Evolutionary conservation across 2,797 vertebrate species (phyloP).

Genomic region (Myotis findleyi): DNA sequence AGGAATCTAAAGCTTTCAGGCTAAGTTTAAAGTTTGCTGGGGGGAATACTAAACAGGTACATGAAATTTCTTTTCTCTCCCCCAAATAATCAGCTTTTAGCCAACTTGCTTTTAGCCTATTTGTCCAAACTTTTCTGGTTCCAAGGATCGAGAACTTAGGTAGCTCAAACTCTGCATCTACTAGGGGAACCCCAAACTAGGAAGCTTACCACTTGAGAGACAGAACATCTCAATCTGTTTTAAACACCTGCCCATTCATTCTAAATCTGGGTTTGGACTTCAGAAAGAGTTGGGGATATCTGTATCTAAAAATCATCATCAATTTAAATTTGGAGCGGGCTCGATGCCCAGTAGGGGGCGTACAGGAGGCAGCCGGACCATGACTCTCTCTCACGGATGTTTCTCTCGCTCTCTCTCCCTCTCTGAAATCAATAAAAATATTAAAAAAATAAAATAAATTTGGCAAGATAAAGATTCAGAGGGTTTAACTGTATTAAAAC

Average conservation of each 20-base stretch:
- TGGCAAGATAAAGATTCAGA: conserved; percentile 7
- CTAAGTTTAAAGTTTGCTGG: conserved; percentile 28
- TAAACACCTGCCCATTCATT: not conserved
- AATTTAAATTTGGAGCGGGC: not conserved
- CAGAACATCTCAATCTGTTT: not conserved
- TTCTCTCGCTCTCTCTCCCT: too few relatives aligned
- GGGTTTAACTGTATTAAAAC: conserved; percentile 11
- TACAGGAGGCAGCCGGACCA: too few relatives aligned
- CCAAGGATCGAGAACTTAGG: not conserved
- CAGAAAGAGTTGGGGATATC: not conserved
- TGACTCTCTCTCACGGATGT: too few relatives aligned
- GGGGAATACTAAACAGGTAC: not conserved
- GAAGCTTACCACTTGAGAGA: not conserved
- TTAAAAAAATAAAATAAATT: not conserved
- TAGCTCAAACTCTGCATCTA: not conserved
- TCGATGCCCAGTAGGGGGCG: too few relatives aligned
- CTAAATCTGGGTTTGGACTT: not conserved
- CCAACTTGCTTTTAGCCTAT: not conserved
- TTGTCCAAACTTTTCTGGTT: not conserved
- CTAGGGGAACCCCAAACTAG: not conserved
- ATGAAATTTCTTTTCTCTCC: not conserved
- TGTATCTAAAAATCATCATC: not conserved
- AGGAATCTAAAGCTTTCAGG: conserved; percentile 19
- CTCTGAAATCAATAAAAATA: too few relatives aligned
- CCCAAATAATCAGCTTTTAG: not conserved